phyloP scores from a whole-genome alignment of 1,140 invertebrate species.

The Sinonovacula constricta region DNA sequence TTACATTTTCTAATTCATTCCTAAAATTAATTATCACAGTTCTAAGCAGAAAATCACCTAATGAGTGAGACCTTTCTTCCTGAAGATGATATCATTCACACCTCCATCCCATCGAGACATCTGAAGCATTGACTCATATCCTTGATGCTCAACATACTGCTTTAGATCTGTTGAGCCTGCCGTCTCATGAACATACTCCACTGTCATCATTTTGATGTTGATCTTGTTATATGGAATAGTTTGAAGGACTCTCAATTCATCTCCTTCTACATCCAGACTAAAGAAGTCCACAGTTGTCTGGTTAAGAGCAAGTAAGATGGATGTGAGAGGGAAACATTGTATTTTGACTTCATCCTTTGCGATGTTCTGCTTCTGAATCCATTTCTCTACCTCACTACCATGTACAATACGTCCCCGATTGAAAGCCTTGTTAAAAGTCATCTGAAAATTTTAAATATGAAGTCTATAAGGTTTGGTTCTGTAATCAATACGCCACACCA shows the following conservation, averaged over 20 bases:
- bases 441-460: conserved; percentile 45
- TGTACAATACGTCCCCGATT: conserved; percentile 47
- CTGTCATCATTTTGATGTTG: conserved; percentile 74
- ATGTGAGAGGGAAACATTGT: conserved; percentile 91
- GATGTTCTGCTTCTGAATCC: conserved; percentile 33
- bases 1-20: too few relatives aligned
- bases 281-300: conserved; percentile 85
- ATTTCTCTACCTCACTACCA: conserved; percentile 18
- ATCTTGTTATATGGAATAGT: conserved; percentile 81
- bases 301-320: conserved; percentile 88
- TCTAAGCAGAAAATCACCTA: too few relatives aligned
- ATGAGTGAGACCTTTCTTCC: conserved; percentile 47
- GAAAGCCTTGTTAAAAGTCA: conserved; percentile 55
- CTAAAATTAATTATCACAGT: too few relatives aligned
- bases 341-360: conserved; percentile 75
- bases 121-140: conserved; percentile 54
- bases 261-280: conserved; percentile 84
- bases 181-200: conserved; percentile 47
- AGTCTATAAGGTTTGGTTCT: too few relatives aligned
- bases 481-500: too few relatives aligned
- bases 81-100: conserved; percentile 59
- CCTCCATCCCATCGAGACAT: conserved; percentile 43
- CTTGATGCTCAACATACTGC: conserved; percentile 47
- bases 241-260: conserved; percentile 81
- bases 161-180: conserved; percentile 22